Percentiles rank a stretch among this genome's conserved stretches.
phyloP scores from a whole-genome alignment of 23 tunicate species.

The Ascidia mentula region DNA sequence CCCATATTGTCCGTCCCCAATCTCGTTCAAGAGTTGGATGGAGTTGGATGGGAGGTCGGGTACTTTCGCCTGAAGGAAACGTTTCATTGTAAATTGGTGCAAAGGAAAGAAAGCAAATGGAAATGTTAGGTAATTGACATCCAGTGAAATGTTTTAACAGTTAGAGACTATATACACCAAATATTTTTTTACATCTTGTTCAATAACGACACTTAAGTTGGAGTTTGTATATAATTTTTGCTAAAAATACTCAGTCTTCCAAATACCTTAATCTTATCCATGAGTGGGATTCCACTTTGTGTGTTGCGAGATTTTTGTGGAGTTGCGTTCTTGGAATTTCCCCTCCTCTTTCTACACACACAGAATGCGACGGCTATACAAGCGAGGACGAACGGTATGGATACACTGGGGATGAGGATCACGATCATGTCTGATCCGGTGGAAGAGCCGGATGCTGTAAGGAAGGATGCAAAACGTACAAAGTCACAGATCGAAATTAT shows the following conservation, averaged over 20 bases:
- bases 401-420: constrained; percentile 75
- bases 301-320: not conserved
- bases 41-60: constrained; percentile 59
- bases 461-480: no score
- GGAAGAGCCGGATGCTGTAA: constrained; percentile 18
- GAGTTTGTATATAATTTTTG: no score
- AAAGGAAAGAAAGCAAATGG: no score
- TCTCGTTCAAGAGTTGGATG: constrained; percentile 50
- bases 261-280: not conserved
- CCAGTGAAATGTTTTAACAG: no score
- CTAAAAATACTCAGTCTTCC: no score
- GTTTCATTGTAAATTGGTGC: no score
- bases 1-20: constrained; percentile 88
- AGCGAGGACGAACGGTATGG: constrained; percentile 73
- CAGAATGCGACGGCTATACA: constrained; percentile 70
- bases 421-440: constrained; percentile 44
- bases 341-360: constrained; percentile 46
- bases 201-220: no score
- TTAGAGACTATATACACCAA: no score
- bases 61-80: constrained; percentile 37
- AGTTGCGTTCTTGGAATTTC: not conserved
- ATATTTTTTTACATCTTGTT: no score
- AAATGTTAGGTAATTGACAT: no score
- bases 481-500: no score
- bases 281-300: not conserved